Percentiles rank a stretch among this genome's conserved stretches.
phyloP scores from a whole-genome alignment of 2,797 vertebrate species.

The Xenops minutus region DNA sequence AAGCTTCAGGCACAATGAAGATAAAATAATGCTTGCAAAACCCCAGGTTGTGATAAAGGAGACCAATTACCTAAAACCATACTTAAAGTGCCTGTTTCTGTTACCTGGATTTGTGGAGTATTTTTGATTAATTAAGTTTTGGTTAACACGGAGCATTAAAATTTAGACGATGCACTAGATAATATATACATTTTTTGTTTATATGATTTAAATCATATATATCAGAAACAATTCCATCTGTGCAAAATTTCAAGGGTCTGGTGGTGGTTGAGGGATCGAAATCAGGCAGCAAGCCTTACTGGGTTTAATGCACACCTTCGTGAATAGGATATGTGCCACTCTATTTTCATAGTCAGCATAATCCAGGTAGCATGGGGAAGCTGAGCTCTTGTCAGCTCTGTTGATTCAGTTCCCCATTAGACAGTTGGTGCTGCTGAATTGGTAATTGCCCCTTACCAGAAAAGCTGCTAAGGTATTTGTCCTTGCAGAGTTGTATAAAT shows the following conservation, averaged over 20 bases:
- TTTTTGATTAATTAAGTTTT: neutral
- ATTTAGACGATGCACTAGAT: neutral
- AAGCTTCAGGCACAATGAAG: conserved; percentile 11
- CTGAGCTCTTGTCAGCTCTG: neutral
- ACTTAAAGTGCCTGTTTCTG: neutral
- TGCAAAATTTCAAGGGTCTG: neutral
- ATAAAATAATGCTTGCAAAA: conserved; percentile 23
- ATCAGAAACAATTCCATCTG: neutral
- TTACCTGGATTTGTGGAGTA: neutral
- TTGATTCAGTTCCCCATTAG: neutral
- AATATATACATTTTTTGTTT: neutral
- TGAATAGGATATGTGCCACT: neutral
- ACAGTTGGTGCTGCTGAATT: neutral
- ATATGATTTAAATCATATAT: neutral
- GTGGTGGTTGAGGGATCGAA: neutral
- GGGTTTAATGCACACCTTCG: neutral
- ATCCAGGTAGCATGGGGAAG: neutral
- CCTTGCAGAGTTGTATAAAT: neutral
- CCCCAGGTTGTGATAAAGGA: neutral
- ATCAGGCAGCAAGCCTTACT: neutral
- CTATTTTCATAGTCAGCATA: neutral
- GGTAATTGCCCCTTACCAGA: neutral
- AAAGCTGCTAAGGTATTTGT: neutral
- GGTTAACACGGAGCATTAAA: neutral
- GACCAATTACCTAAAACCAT: neutral